A percentile compares a stretch with the other conserved stretches of the same genome.
Conservation (phyloP, 2,797 vertebrate species). For the Tragelaphus oryx region DNA sequence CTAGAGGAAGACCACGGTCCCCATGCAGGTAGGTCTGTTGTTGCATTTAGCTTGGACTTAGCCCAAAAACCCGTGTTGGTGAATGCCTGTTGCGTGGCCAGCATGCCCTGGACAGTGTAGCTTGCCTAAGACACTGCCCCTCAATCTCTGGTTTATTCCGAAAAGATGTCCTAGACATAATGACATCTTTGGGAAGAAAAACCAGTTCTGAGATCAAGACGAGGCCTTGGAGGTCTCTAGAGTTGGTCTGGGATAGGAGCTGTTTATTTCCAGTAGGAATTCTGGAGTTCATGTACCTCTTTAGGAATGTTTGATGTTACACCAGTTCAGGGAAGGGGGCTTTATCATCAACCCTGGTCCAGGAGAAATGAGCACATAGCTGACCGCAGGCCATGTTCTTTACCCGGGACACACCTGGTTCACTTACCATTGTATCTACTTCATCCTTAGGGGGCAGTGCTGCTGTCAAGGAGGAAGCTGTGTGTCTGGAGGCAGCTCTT, state of each 20-base stretch:
- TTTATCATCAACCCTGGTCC: neutral
- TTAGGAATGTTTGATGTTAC: neutral
- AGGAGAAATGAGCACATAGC: neutral
- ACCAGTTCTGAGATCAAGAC: neutral
- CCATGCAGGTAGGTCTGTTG: neutral
- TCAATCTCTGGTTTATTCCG: neutral
- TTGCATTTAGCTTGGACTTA: neutral
- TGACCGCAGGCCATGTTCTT: fast-evolving
- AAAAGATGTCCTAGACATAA: neutral
- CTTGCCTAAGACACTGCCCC: too few relatives aligned
- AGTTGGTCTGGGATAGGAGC: neutral
- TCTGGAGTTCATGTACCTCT: neutral
- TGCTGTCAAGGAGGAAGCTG: neutral
- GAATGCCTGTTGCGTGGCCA: neutral
- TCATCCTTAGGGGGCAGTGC: fast-evolving
- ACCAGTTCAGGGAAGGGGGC: too few relatives aligned
- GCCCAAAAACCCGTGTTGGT: fast-evolving
- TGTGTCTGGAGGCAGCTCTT: neutral
- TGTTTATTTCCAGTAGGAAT: neutral
- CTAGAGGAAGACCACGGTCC: fast-evolving
- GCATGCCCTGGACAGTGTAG: fast-evolving
- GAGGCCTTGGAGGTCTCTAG: neutral
- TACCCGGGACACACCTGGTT: too few relatives aligned
- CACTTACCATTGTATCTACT: fast-evolving
- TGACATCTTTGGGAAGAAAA: neutral